Evolutionary conservation across 2,797 vertebrate genomes (phyloP).

Genomic region (Pangasius mekongensis): DNA sequence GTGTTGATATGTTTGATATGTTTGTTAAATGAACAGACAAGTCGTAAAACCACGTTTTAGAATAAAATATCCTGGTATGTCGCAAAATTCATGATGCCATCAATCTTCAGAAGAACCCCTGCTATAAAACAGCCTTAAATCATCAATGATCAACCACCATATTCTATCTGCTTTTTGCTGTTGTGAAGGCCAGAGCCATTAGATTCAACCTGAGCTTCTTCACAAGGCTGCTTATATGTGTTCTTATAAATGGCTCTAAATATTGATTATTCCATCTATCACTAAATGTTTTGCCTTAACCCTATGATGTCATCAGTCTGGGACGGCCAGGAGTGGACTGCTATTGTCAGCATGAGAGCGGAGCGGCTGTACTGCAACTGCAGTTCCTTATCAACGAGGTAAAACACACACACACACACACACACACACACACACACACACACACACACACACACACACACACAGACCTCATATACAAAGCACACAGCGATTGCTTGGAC

Average conservation of each 20-base stretch:
- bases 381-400: slow-evolving; percentile 99
- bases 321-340: slow-evolving; percentile 95
- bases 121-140: not conserved
- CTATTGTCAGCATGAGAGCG: slow-evolving; percentile 93
- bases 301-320: slow-evolving; percentile 83
- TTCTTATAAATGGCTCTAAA: not conserved
- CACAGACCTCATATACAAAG: slow-evolving; percentile 20
- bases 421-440: no score
- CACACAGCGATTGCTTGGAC: slow-evolving; percentile 2
- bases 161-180: not conserved
- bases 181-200: slow-evolving; percentile 6
- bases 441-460: not conserved
- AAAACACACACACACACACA: slow-evolving; percentile 50
- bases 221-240: not conserved
- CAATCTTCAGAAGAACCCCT: not conserved
- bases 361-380: slow-evolving; percentile 91
- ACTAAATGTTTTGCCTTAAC: slow-evolving; percentile 81
- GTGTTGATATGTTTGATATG: not conserved
- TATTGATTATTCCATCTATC: not conserved
- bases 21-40: not conserved
- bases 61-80: not conserved
- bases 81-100: not conserved
- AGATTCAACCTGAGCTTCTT: not conserved
- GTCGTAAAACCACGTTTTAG: not conserved
- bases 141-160: not conserved